These are phyloP conservation scores for Hyles euphorbiae DNA, from an alignment of 1,140 invertebrate species.

Conservation along the genomic window DNA sequence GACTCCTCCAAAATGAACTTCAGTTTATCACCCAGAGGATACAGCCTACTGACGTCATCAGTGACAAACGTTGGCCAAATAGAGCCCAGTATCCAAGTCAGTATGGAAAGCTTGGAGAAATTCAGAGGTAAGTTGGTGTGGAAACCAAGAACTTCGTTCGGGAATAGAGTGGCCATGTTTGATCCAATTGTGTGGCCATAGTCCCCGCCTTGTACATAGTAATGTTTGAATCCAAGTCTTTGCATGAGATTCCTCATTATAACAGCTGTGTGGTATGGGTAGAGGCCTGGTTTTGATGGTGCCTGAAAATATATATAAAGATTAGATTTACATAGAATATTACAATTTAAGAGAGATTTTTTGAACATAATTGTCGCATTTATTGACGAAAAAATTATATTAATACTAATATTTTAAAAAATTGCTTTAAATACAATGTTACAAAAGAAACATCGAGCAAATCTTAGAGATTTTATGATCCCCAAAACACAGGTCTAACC, in stretches of 20 bases:
- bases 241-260: slow-evolving; percentile 91
- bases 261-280: slow-evolving; percentile 79
- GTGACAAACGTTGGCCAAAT: slow-evolving; percentile 59
- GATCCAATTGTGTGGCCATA: slow-evolving; percentile 82
- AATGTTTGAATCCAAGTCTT: slow-evolving; percentile 84
- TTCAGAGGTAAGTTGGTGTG: slow-evolving; percentile 53
- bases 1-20: slow-evolving; percentile 79
- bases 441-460: too few species aligned
- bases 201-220: slow-evolving; percentile 91
- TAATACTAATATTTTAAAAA: too few species aligned
- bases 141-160: slow-evolving; percentile 79
- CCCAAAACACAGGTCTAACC: too few species aligned
- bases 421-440: too few species aligned
- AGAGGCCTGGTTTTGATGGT: slow-evolving; percentile 78
- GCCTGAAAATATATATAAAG: slow-evolving; percentile 53
- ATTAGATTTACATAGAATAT: not conserved
- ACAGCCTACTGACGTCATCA: slow-evolving; percentile 74
- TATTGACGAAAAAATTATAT: too few species aligned
- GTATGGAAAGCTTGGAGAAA: slow-evolving; percentile 30
- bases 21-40: slow-evolving; percentile 76
- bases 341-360: too few species aligned
- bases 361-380: too few species aligned
- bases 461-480: too few species aligned
- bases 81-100: slow-evolving; percentile 45
- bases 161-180: slow-evolving; percentile 81